Base-by-base conservation (phyloP, 2,888 invertebrate genomes). In the Itoplectis maculator region DNA sequence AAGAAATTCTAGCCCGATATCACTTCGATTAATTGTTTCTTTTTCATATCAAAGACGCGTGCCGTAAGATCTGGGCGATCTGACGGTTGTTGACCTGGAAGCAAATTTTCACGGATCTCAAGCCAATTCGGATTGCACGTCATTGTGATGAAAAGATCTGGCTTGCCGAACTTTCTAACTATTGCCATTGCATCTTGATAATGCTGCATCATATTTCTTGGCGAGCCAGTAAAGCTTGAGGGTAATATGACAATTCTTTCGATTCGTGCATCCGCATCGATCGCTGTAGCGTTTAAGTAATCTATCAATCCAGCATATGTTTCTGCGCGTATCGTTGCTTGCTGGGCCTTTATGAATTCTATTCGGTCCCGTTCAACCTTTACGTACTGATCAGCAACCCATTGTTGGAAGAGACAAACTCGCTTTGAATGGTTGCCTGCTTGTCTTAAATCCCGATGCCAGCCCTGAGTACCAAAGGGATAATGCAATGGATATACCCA, bases 401-500 rank as follows among this genome's bases (percentile, higher is more conserved):
- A 84, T 70, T 82, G 80, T 79, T 84, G 84, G 23, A 79, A 79
- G 69, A 83, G 68, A n/a, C 81, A 51, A 15, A 75, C 69, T 40
- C 80, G 61, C 61, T 54, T 81, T 54, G 49, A 42, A 37, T 40
- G 37, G 29, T 75, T 40, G 56, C 56, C 37, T 29, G 77, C 63
- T 49, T 35, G 47, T 69, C 54, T 59, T 13, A 78, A 23, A 23
- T 49, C 45, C 11, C 20, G 42, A 69, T 73, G 66, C 73, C 77
- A 81, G 15, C 85, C 84, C 65, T 65, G 73, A 47, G 84, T 82
- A 23, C 85, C 86, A 74, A 78, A 56, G 8, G 86, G 85, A 72
- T 85, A 84, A 81, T 84, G 84, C 54, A 87, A 66, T 45, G 85
- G 84, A 79, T 87, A 86, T 29, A 85, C 81, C 84, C 81, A 86